These are phyloP conservation scores for Drosophila subsilvestris DNA, from an alignment of 2,888 invertebrate species.

Conservation along the genomic window DNA sequence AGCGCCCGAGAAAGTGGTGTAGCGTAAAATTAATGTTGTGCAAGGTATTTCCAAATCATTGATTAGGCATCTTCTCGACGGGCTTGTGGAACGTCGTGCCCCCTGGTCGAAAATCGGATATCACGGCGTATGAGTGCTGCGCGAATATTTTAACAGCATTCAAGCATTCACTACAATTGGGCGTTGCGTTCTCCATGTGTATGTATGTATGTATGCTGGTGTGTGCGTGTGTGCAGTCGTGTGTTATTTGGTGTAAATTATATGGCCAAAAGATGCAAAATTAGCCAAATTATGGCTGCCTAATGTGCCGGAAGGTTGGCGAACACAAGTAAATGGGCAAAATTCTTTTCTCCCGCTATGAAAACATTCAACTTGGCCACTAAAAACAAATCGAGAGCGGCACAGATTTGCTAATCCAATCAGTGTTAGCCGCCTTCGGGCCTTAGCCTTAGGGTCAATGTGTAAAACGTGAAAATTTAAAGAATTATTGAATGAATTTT, in stretches of 20 bases:
- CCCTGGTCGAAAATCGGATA: slow-evolving; percentile 26
- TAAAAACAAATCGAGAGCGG: slow-evolving; percentile 39
- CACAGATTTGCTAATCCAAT: slow-evolving; percentile 44
- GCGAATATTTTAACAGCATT: slow-evolving; percentile 64
- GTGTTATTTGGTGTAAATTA: slow-evolving; percentile 79
- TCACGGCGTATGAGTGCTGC: slow-evolving; percentile 70
- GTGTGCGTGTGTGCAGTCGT: slow-evolving; percentile 68
- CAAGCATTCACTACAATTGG: slow-evolving; percentile 46
- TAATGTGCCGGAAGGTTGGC: slow-evolving; percentile 72
- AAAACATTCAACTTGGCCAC: slow-evolving; percentile 67
- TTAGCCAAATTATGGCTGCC: slow-evolving; percentile 78
- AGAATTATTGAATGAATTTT: slow-evolving; percentile 7
- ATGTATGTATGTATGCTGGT: background rate
- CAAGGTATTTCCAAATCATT: slow-evolving; percentile 77
- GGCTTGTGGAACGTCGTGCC: slow-evolving; percentile 16
- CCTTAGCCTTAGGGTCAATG: slow-evolving; percentile 27
- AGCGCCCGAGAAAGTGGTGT: slow-evolving; percentile 9
- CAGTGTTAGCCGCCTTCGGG: slow-evolving; percentile 37
- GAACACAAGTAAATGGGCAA: slow-evolving; percentile 68
- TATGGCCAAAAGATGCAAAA: slow-evolving; percentile 79
- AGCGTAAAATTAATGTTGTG: slow-evolving; percentile 73
- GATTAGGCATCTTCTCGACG: slow-evolving; percentile 59
- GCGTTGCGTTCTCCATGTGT: slow-evolving; percentile 6
- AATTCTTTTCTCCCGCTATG: slow-evolving; percentile 68
- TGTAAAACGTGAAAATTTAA: background rate